Evolutionary conservation across 2,888 invertebrate species (phyloP), one percentile per base, ranked within the genome.

Genomic region (Tenthredo scrophulariae): DNA sequence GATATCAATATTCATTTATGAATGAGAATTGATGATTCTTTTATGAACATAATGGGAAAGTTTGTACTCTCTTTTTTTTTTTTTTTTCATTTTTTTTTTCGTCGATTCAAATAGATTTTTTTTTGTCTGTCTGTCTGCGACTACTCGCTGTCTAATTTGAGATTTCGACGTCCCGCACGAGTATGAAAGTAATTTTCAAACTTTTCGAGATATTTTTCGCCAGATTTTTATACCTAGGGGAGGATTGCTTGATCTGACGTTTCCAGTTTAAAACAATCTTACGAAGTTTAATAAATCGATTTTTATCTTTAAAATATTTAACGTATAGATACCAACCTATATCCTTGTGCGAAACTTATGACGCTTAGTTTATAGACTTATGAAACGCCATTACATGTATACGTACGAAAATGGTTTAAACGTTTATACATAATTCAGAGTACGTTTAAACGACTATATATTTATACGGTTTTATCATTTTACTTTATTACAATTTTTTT

Each of bases 381-480:
- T 6, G 10, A 75, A 75, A 13, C 26, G 9, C 46, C n/a, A 37
- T 10, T 72, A 18, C 33, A 62, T 10, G 2, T 62, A 26, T 62
- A 26, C 9, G 1, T 50, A 33, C 18, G n/a, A 50, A 29, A 26
- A n/a, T 29, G 29, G 83, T 83, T 83, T 83, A 83, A 83, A 83
- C 83, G 83, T 83, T 83, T 83, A 83, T 83, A 83, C 65, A 83
- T 67, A 13, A 67, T 83, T 83, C 83, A 83, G 83, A 83, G 83
- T 83, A 83, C 83, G 83, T 83, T 83, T 83, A 83, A 83, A 83
- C 83, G 67, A 33, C 67, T 10, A 22, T 18, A 22, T 22, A 67
- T 46, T 29, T 46, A 2, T 58, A 58, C 22, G 37, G 10, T 62
- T 26, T 40, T 22, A 62, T 15, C 13, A 43, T 62, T 65, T 22